A percentile compares a stretch with the other conserved stretches of the same genome.
Evolutionary conservation across 2,888 invertebrate genomes (phyloP).

Genomic region (Drosophila algonquin): DNA sequence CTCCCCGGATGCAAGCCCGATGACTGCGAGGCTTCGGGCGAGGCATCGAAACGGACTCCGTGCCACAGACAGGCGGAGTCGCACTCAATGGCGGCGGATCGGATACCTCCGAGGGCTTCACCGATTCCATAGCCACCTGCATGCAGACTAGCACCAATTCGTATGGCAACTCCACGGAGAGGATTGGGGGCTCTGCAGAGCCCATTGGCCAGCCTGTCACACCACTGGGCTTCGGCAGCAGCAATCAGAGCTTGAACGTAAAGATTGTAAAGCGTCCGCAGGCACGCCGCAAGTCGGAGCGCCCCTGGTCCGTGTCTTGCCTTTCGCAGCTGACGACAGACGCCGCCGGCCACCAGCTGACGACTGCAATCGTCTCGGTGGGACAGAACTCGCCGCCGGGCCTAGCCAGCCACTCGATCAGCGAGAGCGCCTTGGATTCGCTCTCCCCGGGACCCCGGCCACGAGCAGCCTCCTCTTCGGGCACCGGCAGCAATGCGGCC

Average conservation of each 20-base stretch:
- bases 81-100: slow-evolving; percentile 84
- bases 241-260: slow-evolving; percentile 81
- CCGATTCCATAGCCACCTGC: slow-evolving; percentile 89
- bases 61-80: slow-evolving; percentile 85
- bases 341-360: slow-evolving; percentile 70
- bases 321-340: slow-evolving; percentile 88
- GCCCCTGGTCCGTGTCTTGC: slow-evolving; percentile 96
- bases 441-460: slow-evolving; percentile 85
- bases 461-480: slow-evolving; percentile 72
- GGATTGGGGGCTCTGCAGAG: slow-evolving; percentile 86
- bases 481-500: slow-evolving; percentile 65
- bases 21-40: slow-evolving; percentile 93
- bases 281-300: slow-evolving; percentile 84
- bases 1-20: slow-evolving; percentile 66
- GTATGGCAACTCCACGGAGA: slow-evolving; percentile 85
- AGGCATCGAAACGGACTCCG: slow-evolving; percentile 87
- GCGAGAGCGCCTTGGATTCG: slow-evolving; percentile 94
- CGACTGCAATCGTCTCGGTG: slow-evolving; percentile 74
- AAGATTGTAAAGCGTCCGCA: slow-evolving; percentile 86
- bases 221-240: slow-evolving; percentile 65
- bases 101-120: slow-evolving; percentile 90
- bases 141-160: slow-evolving; percentile 85
- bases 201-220: slow-evolving; percentile 82
- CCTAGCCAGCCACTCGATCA: slow-evolving; percentile 90
- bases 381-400: slow-evolving; percentile 84